A percentile compares a stretch with the other conserved stretches of the same genome.
Conservation (phyloP, 2,888 invertebrate species). For the Odontomyia ornata region DNA sequence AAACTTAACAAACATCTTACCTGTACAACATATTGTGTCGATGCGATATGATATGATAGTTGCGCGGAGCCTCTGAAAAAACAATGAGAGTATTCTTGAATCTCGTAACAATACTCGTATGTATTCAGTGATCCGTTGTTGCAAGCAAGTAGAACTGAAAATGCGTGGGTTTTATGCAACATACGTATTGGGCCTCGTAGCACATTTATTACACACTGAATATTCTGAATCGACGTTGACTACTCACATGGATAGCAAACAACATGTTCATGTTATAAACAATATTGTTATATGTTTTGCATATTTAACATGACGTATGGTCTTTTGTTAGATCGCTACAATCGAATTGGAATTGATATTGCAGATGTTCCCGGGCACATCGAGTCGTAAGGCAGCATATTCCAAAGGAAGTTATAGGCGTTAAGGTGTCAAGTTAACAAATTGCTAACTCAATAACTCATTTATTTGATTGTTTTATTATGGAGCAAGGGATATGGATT, state of each 20-base stretch:
- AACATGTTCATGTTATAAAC: conserved; percentile 42
- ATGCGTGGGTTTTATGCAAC: conserved; percentile 35
- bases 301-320: conserved; percentile 46
- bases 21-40: conserved; percentile 1
- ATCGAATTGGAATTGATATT: conserved; percentile 41
- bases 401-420: conserved; percentile 32
- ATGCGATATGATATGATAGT: conserved; percentile 14
- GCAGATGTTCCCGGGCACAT: conserved; percentile 12
- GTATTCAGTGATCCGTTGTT: neutral
- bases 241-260: conserved; percentile 12
- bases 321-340: conserved; percentile 44
- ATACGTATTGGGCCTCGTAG: neutral
- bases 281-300: conserved; percentile 46
- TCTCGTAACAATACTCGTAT: neutral
- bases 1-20: neutral
- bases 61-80: conserved; percentile 21
- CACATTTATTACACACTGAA: conserved; percentile 13
- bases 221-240: neutral
- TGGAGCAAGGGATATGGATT: too few relatives aligned
- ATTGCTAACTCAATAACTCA: conserved; percentile 45
- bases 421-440: conserved; percentile 44
- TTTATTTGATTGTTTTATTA: conserved; percentile 35
- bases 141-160: neutral
- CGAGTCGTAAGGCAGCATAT: neutral
- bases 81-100: conserved; percentile 21